Percentiles rank a stretch among this genome's conserved stretches.
These are phyloP conservation scores for Hetaerina americana DNA, from an alignment of 1,140 invertebrate species.

Conservation along the genomic window DNA sequence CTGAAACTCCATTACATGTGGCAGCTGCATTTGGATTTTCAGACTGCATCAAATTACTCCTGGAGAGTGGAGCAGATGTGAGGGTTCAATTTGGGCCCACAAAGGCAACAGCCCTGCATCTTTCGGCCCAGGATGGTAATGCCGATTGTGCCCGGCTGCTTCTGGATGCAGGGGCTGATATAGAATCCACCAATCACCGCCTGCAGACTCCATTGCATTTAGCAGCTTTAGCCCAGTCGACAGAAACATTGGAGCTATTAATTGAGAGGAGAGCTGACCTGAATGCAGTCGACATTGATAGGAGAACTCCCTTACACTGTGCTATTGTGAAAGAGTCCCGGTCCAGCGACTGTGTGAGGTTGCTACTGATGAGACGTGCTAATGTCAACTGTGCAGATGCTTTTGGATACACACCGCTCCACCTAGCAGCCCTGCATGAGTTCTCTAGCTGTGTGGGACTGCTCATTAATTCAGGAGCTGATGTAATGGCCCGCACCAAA, in stretches of 20 bases:
- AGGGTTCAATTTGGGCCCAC: conserved; percentile 37
- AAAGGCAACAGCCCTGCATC: conserved; percentile 35
- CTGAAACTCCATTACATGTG: conserved; percentile 70
- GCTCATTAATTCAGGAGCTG: conserved; percentile 63
- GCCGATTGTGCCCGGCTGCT: conserved; percentile 29
- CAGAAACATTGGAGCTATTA: conserved; percentile 53
- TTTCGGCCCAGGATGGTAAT: conserved; percentile 35
- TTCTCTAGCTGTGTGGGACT: conserved; percentile 60
- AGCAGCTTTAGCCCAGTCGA: conserved; percentile 49
- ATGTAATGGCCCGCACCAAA: conserved; percentile 67
- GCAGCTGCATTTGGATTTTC: conserved; percentile 58
- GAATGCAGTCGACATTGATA: conserved; percentile 48
- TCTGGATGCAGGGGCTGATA: conserved; percentile 29
- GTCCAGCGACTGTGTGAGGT: conserved; percentile 51
- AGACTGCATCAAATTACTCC: conserved; percentile 49
- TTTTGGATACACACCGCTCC: conserved; percentile 67
- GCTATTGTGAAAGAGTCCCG: conserved; percentile 63
- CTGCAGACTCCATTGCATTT: conserved; percentile 25
- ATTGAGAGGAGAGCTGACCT: conserved; percentile 46
- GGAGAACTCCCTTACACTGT: conserved; percentile 61
- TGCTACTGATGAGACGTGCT: conserved; percentile 51
- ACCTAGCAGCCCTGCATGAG: conserved; percentile 73
- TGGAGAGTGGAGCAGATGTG: conserved; percentile 60
- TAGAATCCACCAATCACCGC: conserved; percentile 18
- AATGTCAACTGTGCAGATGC: conserved; percentile 61